phyloP scores from a whole-genome alignment of 2,888 invertebrate genomes.

The Coleophora deauratella region DNA sequence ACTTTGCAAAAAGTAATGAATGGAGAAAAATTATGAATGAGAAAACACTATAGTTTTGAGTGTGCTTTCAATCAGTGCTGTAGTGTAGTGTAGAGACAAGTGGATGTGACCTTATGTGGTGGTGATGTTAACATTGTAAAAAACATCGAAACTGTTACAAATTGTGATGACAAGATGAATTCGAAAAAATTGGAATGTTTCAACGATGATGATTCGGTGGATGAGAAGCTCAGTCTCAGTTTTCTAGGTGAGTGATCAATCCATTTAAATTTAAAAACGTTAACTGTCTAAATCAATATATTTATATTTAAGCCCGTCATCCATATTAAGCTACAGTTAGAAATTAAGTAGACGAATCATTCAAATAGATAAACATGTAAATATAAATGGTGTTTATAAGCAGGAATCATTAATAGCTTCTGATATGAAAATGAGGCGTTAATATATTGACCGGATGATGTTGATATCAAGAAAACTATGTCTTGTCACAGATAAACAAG shows the following conservation, averaged over 20 bases:
- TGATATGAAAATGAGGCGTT: slow-evolving; percentile 18
- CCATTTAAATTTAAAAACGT: too few relatives aligned
- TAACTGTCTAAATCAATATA: too few relatives aligned
- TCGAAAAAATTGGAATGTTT: slow-evolving; percentile 69
- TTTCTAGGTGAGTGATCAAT: slow-evolving; percentile 56
- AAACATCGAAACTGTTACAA: slow-evolving; percentile 37
- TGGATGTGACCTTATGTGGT: slow-evolving; percentile 56
- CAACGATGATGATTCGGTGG: slow-evolving; percentile 58
- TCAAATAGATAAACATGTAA: neutral
- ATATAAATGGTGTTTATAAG: neutral
- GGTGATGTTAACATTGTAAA: slow-evolving; percentile 19
- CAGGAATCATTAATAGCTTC: slow-evolving; percentile 8
- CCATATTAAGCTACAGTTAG: neutral
- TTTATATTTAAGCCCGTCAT: neutral
- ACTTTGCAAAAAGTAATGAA: too few relatives aligned
- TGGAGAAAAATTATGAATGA: too few relatives aligned
- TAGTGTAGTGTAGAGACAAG: slow-evolving; percentile 50
- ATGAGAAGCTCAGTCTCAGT: slow-evolving; percentile 65
- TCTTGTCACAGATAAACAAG: slow-evolving; percentile 14
- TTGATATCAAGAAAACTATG: slow-evolving; percentile 19
- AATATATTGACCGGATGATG: slow-evolving; percentile 20
- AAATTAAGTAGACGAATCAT: neutral
- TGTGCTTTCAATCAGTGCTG: slow-evolving; percentile 13
- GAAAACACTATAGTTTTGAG: slow-evolving; percentile 4
- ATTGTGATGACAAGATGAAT: slow-evolving; percentile 56